Evolutionary conservation across 2,797 vertebrate species (phyloP), one percentile per base, ranked within the genome.

Genomic region (Labroides dimidiatus): DNA sequence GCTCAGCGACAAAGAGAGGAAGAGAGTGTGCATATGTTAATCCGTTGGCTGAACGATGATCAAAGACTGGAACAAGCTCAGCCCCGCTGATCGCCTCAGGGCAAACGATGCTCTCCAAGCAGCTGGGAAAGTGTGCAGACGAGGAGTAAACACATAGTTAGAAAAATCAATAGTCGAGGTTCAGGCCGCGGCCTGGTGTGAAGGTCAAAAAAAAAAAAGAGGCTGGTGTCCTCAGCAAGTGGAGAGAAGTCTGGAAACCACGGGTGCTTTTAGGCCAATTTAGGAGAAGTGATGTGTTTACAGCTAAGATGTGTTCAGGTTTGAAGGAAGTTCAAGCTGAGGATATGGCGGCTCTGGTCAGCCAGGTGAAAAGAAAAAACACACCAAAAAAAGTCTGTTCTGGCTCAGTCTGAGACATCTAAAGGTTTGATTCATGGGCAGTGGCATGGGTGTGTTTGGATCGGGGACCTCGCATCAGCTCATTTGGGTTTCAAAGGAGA

Each of bases 61-160:
- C 95, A 95, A 95, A 95, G 94, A 87, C 85, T 89, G 82, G 87
- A 95, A 93, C 92, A 95, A 92, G 94, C 91, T 90, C 87, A 93
- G 94, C 93, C 93, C 92, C 80, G 92, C 93, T 93, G 94, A 94
- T 95, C 91, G 95, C 96, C 96, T 93, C 84, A 84, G 93, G 95
- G 94, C 95, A 90, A 91, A 84, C 84, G 64, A 72, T 82, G 80
- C 91, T 91, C 91, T 90, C 89, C 86, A 87, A 91, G 91, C 89
- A 89, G 91, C 90, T 87, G 87, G 88, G 86, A 79, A 86, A 88
- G 89, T 78, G 90, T 74, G 88, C 87, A 86, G 84, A 82, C 87
- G 75, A 91, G 87, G 89, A 91, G 90, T 92, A 93, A 93, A 93
- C 92, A 92, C 84, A 91, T 87, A 92, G 84, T 91, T 92, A 88